Base-by-base conservation (phyloP, 2,113 vertebrate species). In the Halichoeres trimaculatus region DNA sequence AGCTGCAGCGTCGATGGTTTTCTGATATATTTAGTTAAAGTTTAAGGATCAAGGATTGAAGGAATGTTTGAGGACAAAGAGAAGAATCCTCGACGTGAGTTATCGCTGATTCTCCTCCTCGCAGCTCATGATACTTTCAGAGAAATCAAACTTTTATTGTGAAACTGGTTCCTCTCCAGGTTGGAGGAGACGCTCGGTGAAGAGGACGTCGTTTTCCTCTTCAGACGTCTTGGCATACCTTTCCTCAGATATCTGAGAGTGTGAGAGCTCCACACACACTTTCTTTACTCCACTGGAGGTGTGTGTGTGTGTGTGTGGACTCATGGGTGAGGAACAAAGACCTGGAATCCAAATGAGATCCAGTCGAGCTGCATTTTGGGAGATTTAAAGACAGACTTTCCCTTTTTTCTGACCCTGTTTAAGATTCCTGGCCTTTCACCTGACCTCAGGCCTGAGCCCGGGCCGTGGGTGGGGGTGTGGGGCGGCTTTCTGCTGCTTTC, bases 361-460 rank as follows among this genome's bases (percentile, higher is more conserved):
- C 81, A 84, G 50, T 68, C 64, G 75, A 16, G 19, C 34, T 70
- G 61, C 67, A 87, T 75, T 86, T 72, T 74, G 67, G 52, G 59
- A 59, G 66, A 58, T 73, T 84, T 73, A 40, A 89, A 85, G 83
- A 76, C 19, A 26, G 74, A 86, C 87, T 90, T 80, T 88, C 85
- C 82, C 74, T 47, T 54, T 62, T 47, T 83, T 61, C 70, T 43
- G 3, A 19, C 43, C 74, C 79, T 86, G 78, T 90, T 89, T 91
- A 86, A 90, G 91, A 91, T 84, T 89, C 88, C 87, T 93, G 92
- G 84, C 93, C 94, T 94, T 93, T 95, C 90, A 94, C 93, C 93
- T 90, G 86, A 88, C 91, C 86, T 70, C 74, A 67, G 87, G 92
- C 84, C 88, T 85, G 70, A 55, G 68, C 79, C 62, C 4, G n/a